Evolutionary conservation across 2,888 invertebrate genomes (phyloP), one percentile per base, ranked within the genome.

Genomic region (Zelleria hepariella): DNA sequence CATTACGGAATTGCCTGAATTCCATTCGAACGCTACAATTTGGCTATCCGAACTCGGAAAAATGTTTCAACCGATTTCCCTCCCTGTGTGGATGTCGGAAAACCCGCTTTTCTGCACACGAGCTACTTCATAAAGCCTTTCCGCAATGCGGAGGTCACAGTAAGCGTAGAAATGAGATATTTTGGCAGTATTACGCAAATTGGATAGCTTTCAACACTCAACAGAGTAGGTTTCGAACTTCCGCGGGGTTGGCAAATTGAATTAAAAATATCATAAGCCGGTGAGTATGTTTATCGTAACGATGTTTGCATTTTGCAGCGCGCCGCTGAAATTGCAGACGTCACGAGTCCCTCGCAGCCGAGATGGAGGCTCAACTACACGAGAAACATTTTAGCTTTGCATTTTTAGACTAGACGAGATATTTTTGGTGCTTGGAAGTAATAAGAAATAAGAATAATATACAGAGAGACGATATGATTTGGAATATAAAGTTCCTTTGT

Each of bases 141-240:
- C 71, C 25, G 63, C 58, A 62, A 64, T 64, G 66, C 61, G 66
- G 62, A 5, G 66, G 70, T 66, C 69, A 72, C 78, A 83, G 82
- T 82, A 79, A 86, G 84, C 86, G 87, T 85, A 88, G 88, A 88
- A 88, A 88, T 88, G 87, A 88, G 88, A 88, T 88, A 88, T 88
- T 88, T 88, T 86, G 88, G 86, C 81, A 87, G 88, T 88, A 88
- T 88, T 88, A 88, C 86, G 87, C 87, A 88, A 88, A 88, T 88
- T 88, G 88, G 88, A 88, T 88, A 87, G 88, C 88, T 88, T 88
- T 88, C 88, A 86, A 88, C 88, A 88, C 88, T 88, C 88, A 80
- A 84, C 87, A 82, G 81, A 86, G 87, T 87, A 86, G 82, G 85
- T 86, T 87, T 80, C 80, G 83, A 88, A 88, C 80, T 88, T 87